phyloP scores from a whole-genome alignment of 2,797 vertebrate genomes.

The Rhincodon typus region DNA sequence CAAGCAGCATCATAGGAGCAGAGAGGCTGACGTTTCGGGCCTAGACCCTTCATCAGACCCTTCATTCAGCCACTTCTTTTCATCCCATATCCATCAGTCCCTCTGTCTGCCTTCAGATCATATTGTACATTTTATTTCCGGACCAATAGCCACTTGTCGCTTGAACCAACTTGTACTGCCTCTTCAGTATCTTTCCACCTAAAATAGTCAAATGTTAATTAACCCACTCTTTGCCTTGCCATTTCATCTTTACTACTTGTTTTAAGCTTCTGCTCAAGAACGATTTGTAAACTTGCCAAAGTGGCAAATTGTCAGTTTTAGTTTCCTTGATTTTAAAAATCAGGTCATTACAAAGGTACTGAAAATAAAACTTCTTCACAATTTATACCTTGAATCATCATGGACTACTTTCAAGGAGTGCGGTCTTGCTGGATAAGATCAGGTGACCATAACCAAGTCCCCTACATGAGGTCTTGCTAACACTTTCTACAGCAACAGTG shows the following conservation, averaged over 20 bases:
- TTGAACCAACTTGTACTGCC: not conserved
- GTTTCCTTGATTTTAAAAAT: not conserved
- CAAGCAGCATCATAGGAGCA: too few species aligned
- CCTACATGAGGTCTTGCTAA: not conserved
- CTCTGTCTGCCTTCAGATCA: not conserved
- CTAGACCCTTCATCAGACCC: too few species aligned
- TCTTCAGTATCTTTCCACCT: not conserved
- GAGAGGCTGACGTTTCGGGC: too few species aligned
- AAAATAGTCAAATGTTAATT: not conserved
- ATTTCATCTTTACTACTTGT: not conserved
- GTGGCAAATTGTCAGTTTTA: not conserved
- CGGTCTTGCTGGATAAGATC: not conserved
- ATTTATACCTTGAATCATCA: not conserved
- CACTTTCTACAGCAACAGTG: not conserved
- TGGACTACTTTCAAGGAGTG: not conserved
- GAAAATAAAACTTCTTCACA: not conserved
- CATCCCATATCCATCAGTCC: not conserved
- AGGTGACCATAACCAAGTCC: not conserved
- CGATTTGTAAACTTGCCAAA: not conserved
- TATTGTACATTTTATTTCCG: not conserved
- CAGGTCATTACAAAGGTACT: not conserved
- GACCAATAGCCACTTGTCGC: not conserved
- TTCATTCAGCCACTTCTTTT: too few species aligned
- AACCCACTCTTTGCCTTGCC: not conserved
- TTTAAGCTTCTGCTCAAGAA: not conserved